Conservation (phyloP, 2,113 vertebrate genomes). For the Podarcis raffonei region DNA sequence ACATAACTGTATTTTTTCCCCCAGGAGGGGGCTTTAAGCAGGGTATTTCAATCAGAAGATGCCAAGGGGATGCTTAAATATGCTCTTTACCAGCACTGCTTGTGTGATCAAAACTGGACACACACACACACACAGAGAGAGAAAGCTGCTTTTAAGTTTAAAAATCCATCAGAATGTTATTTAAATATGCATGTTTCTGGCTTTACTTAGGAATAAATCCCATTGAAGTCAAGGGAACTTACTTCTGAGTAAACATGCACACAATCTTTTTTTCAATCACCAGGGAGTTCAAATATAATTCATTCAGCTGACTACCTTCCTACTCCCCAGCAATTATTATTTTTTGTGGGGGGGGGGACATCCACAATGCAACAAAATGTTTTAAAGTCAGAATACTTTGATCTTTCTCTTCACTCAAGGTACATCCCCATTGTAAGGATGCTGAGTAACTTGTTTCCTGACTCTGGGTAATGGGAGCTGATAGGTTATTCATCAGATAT, state of each 20-base stretch:
- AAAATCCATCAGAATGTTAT: too few species aligned
- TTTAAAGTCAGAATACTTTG: conserved; percentile 40
- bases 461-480: conserved; percentile 45
- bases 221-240: too few species aligned
- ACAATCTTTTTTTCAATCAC: neutral
- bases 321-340: neutral
- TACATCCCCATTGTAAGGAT: conserved; percentile 11
- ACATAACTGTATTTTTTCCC: too few species aligned
- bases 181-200: neutral
- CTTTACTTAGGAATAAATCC: neutral
- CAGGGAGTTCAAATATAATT: neutral
- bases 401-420: conserved; percentile 41
- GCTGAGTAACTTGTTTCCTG: neutral
- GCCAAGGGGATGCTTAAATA: too few species aligned
- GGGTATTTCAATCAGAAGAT: too few species aligned
- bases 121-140: too few species aligned
- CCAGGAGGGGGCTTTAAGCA: too few species aligned
- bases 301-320: conserved; percentile 19
- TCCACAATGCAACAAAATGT: conserved; percentile 25
- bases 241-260: neutral
- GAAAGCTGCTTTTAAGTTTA: too few species aligned
- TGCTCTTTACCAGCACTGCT: too few species aligned
- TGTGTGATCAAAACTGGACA: too few species aligned
- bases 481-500: conserved; percentile 47
- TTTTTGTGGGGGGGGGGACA: neutral